Percentiles rank a stretch among this genome's conserved stretches.
Conservation (phyloP, 64 coral and sea anemone genomes). For the Astreopora myriophthalma region DNA sequence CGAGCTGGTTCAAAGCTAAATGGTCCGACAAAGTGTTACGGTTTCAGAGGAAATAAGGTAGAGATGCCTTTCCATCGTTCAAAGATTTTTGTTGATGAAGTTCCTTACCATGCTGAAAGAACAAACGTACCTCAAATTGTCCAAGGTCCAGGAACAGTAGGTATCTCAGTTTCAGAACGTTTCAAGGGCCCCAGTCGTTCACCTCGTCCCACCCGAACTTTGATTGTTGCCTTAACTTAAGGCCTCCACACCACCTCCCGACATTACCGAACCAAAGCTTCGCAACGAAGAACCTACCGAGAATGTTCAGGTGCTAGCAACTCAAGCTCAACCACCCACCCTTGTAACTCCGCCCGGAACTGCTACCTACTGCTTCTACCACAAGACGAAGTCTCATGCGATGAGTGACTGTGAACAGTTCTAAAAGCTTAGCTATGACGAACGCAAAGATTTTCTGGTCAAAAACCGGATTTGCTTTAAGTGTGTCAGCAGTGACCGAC, state of each 20-base stretch:
- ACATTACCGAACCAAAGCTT: neutral
- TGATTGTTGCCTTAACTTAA: neutral
- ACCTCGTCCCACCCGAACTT: neutral
- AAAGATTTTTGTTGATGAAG: conserved; percentile 48
- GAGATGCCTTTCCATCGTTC: conserved; percentile 57
- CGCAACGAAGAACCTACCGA: neutral
- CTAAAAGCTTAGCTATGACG: conserved; percentile 33
- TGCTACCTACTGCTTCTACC: conserved; percentile 62
- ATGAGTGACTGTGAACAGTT: conserved; percentile 68
- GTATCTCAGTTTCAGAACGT: neutral
- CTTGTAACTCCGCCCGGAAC: neutral
- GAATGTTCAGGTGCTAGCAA: neutral
- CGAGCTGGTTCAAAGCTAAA: conserved; percentile 63
- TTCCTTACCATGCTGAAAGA: conserved; percentile 62
- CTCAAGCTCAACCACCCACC: conserved; percentile 19
- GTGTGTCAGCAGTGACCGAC: conserved; percentile 45
- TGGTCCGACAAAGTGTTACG: conserved; percentile 65
- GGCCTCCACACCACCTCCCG: neutral
- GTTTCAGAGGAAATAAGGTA: conserved; percentile 44
- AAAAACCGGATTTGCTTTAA: conserved; percentile 55
- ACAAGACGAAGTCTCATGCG: conserved; percentile 40
- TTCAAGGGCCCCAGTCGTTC: neutral
- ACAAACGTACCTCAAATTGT: conserved; percentile 50
- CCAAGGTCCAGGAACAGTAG: neutral
- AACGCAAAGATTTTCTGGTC: conserved; percentile 61